Evolutionary conservation across 2,797 vertebrate genomes (phyloP).

Genomic region (Enteromius afrohamiltoni): DNA sequence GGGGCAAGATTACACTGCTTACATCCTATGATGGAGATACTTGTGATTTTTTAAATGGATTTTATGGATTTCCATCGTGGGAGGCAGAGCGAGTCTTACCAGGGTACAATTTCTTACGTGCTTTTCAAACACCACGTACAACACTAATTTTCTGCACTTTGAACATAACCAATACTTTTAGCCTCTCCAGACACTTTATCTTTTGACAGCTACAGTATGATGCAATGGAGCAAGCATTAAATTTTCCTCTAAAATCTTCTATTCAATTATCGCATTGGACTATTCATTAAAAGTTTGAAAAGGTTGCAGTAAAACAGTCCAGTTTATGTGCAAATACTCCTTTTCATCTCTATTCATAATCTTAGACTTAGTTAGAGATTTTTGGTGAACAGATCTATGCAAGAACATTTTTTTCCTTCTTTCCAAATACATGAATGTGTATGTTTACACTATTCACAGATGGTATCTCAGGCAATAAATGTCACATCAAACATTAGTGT

Average conservation of each 20-base stretch:
- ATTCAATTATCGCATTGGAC: conserved; percentile 33
- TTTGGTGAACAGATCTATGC: not conserved
- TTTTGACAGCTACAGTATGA: conserved; percentile 38
- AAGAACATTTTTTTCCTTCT: not conserved
- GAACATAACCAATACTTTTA: conserved; percentile 50
- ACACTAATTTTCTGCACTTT: conserved; percentile 49
- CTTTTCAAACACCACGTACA: conserved; percentile 55
- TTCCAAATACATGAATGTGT: not conserved
- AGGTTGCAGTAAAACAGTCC: conserved; percentile 9
- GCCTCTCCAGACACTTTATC: conserved; percentile 34
- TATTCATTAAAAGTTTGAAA: not conserved
- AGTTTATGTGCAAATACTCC: conserved; percentile 26
- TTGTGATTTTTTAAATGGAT: conserved; percentile 16
- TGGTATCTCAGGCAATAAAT: conserved; percentile 1
- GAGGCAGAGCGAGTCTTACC: conserved; percentile 44
- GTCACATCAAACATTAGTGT: conserved; percentile 7
- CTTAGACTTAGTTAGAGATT: not conserved
- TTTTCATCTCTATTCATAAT: conserved; percentile 8
- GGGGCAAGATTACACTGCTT: not conserved
- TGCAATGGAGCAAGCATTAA: conserved; percentile 36
- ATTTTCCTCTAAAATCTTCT: conserved; percentile 31
- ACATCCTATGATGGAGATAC: conserved; percentile 17
- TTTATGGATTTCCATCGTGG: conserved; percentile 46
- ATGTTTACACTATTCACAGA: conserved; percentile 1
- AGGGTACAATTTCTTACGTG: conserved; percentile 48